Evolutionary conservation across 2,888 invertebrate genomes (phyloP), one percentile per base, ranked within the genome.

Genomic region (Stenodema calcarata): DNA sequence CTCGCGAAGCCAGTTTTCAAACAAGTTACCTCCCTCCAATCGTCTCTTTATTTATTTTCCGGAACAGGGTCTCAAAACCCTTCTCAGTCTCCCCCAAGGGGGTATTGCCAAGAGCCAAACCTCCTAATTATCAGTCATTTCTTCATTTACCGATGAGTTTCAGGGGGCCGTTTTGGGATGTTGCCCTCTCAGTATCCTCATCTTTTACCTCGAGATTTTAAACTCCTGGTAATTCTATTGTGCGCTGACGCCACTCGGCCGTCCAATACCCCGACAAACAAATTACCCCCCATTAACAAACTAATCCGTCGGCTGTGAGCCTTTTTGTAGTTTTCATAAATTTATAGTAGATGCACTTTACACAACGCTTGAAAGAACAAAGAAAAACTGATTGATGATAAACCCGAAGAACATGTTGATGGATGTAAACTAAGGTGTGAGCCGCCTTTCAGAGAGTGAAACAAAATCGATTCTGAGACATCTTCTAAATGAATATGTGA

Each of bases 201-300:
- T 62, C 62, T 23, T 62, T 4, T 7, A 23, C 62, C 27, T 4
- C 4, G 27, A 62, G 62, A 62, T 18, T 73, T 73, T 41, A 1
- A 78, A 82, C 82, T 82, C 82, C 82, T 42, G 82, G 82, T 82
- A 82, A 82, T 82, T 82, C 82, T 82, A 82, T 82, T 82, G 82
- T 82, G 35, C 35, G 23, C 82, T 23, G 82, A 82, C 82, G 82
- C 82, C 42, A 69, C 62, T 41, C 82, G 42, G n/a, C 35, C 35
- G 69, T 44, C 44, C 44, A 44, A 44, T 27, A 44, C 27, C 35
- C 23, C 41, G 47, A 41, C 69, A 62, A 35, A 82, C 69, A 82
- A 82, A 82, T 82, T 69, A 82, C 82, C 30, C 9, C 16, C 69
- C 69, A 82, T 82, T 82, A 82, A 69, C 82, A 82, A 16, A 50